Base-by-base conservation (phyloP, 2,888 invertebrate species). In the Lysandra bellargus region DNA sequence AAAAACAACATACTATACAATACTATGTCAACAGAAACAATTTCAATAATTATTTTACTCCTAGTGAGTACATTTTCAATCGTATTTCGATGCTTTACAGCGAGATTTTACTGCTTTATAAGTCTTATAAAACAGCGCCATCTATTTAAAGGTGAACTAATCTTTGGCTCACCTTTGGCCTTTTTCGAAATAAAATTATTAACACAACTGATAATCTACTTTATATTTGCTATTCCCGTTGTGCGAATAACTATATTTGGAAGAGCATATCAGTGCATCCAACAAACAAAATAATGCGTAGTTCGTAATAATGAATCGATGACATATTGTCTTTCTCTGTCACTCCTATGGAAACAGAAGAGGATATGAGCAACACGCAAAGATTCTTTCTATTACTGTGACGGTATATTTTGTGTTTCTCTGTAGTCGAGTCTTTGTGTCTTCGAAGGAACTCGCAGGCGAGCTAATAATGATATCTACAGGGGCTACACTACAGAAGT, bases 1-100 rank as follows among this genome's bases (percentile, higher is more conserved):
- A 33, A 33, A 75, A 75, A 75, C 49, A 75, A 75, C 12, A 75
- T 44, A 75, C n/a, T 40, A 49, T 75, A 75, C 44, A 75, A 75
- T 75, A 75, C 44, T 30, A 49, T 49, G 2, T 49, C 49, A 23
- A 75, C 9, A 30, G 9, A 75, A 75, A 30, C 49, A 23, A 30
- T 49, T 75, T 30, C 44, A 75, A 49, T 49, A 44, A 44, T 75
- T 23, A 17, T 57, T 4, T 57, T 75, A 75, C 69, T 30, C 49
- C 44, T 23, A 30, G 5, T 14, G 75, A 49, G 75, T 49, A 49
- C 37, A 23, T 12, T 75, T 49, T 75, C 75, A 49, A 49, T 75
- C 30, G 44, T 49, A 30, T 75, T 23, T 75, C 49, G 49, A 75
- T 75, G 44, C 69, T 69, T 53, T 14, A 69, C 69, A 37, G 69